Base-by-base conservation (phyloP, 2,888 invertebrate species). In the Parnassius apollo region DNA sequence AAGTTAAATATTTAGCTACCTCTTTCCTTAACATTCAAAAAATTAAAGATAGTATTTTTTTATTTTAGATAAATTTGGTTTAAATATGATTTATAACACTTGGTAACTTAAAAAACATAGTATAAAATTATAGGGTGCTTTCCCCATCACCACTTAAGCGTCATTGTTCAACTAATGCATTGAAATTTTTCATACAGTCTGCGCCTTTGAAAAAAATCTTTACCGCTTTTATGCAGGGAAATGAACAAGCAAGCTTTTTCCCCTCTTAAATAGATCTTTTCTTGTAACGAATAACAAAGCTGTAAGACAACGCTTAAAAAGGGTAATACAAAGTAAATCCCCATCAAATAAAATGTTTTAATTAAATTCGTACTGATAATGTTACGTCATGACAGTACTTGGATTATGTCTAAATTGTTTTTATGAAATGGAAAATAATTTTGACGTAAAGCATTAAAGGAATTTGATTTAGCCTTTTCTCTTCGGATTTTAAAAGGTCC, bases 221-320 rank as follows among this genome's bases (percentile, higher is more conserved):
- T 71, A 71, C 71, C 75, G 74, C 68, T 78, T 77, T 78, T 74
- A 73, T 71, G 65, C 61, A 71, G 73, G 76, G 78, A 77, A 81
- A 79, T 78, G 77, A 84, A 80, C 80, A 78, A 77, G 81, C 81
- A 78, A 79, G 78, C 79, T 78, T 72, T 12, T 81, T 76, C 70
- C 69, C 71, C 73, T 72, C 72, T 75, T 80, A 81, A 77, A 85
- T 83, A 86, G 88, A 89, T 90, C 82, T 83, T 74, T 75, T 78
- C 81, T 83, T 82, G 80, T 84, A 83, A 76, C 75, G 75, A 82
- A 85, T 83, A 83, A 80, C 79, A 78, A 71, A 75, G 72, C 76
- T 76, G 74, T 79, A 78, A 74, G 73, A 73, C 75, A 62, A 74
- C 73, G 66, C 71, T 73, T 72, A 73, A 74, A 71, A 79, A 80